Percentiles rank a stretch among this genome's conserved stretches.
phyloP scores from a whole-genome alignment of 2,113 vertebrate genomes.

The Chrysochloris asiatica region DNA sequence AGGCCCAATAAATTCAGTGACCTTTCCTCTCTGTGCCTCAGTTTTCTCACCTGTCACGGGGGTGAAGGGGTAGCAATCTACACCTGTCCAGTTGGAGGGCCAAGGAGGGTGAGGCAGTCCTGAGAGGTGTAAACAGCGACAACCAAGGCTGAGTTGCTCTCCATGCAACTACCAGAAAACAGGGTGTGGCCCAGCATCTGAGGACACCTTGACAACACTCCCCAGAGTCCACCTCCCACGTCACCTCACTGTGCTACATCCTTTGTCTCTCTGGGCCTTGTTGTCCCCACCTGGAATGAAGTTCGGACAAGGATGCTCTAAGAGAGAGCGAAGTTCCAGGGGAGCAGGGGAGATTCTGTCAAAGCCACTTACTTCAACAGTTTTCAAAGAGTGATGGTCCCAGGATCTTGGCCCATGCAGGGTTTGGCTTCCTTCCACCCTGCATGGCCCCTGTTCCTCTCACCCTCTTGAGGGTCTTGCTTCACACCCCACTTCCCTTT shows the following conservation, averaged over 20 bases:
- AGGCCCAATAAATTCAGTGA: neutral
- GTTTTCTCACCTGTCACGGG: neutral
- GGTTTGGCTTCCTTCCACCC: neutral
- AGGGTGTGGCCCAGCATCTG: neutral
- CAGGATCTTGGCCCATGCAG: neutral
- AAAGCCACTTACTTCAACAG: neutral
- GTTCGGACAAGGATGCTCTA: no score
- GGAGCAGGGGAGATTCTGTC: fast-evolving
- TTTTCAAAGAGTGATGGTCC: neutral
- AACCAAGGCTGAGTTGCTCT: neutral
- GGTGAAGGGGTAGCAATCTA: neutral
- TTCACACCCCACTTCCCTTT: neutral
- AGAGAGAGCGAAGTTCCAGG: neutral
- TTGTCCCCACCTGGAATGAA: neutral
- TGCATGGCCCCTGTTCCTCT: fast-evolving
- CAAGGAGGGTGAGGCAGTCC: neutral
- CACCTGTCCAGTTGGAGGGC: neutral
- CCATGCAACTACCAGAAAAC: neutral
- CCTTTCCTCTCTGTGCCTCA: neutral
- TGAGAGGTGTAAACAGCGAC: fast-evolving
- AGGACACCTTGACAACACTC: conserved; percentile 39
- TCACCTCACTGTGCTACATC: neutral
- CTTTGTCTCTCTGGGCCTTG: neutral
- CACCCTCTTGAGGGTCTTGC: no score
- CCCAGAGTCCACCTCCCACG: neutral